These are phyloP conservation scores for Sminthurides aquaticus DNA, from an alignment of 2,888 invertebrate species.

Conservation along the genomic window DNA sequence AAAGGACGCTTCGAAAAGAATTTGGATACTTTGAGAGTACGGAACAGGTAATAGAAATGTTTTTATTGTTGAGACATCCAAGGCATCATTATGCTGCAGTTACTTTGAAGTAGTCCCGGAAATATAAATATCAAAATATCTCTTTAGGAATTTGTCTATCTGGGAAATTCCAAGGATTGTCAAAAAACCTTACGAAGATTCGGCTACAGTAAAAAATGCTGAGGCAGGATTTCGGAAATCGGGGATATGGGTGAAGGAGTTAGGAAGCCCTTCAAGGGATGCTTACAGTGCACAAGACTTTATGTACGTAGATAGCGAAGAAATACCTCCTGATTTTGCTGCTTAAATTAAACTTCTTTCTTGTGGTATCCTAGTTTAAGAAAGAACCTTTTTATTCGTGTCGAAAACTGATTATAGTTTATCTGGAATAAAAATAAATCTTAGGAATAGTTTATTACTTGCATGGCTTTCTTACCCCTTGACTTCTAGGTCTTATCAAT, in stretches of 20 bases:
- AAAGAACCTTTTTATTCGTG: not conserved
- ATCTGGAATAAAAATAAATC: too few relatives aligned
- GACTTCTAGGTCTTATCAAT: too few relatives aligned
- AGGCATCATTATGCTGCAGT: too few relatives aligned
- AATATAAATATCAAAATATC: conserved; percentile 9
- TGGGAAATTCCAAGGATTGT: conserved; percentile 11
- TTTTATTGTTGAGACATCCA: too few relatives aligned
- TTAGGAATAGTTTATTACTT: too few relatives aligned
- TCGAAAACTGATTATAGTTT: too few relatives aligned
- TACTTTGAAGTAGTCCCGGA: too few relatives aligned
- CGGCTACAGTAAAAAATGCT: not conserved
- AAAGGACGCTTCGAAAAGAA: conserved; percentile 32
- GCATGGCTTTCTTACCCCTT: too few relatives aligned
- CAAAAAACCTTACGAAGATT: not conserved
- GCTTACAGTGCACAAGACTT: not conserved
- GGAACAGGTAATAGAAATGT: too few relatives aligned
- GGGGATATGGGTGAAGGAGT: conserved; percentile 10
- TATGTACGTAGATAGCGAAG: not conserved
- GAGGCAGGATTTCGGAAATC: conserved; percentile 2
- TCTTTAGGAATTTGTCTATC: not conserved
- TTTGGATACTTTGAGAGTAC: too few relatives aligned
- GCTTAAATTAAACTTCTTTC: not conserved
- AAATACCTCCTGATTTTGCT: not conserved
- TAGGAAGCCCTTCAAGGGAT: not conserved
- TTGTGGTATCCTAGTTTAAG: not conserved